Percentiles rank a stretch among this genome's conserved stretches.
phyloP scores from a whole-genome alignment of 2,888 invertebrate species.

The Tenthredo distinguenda region DNA sequence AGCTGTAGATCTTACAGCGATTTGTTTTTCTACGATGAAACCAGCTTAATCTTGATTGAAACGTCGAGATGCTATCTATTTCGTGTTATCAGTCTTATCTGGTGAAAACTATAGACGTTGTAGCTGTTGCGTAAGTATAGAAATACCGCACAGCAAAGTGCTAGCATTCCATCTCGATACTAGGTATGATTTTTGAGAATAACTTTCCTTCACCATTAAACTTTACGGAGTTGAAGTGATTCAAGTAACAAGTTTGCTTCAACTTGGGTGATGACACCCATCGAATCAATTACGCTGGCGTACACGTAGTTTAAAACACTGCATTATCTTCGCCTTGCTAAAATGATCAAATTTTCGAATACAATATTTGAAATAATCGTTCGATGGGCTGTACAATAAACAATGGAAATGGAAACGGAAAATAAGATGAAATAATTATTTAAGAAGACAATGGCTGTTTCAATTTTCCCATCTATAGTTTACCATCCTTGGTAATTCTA shows the following conservation, averaged over 20 bases:
- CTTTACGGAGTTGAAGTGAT: background rate
- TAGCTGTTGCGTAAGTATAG: constrained; percentile 3
- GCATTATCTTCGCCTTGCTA: background rate
- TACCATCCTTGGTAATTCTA: background rate
- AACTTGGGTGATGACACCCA: background rate
- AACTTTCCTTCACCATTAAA: background rate
- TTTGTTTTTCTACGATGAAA: background rate
- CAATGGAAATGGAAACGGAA: background rate
- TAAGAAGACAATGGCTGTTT: too few relatives aligned
- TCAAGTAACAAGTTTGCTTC: background rate
- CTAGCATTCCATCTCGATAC: background rate
- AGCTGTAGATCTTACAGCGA: background rate
- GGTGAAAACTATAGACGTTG: background rate
- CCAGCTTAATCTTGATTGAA: background rate
- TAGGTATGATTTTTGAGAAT: background rate
- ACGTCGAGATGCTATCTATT: constrained; percentile 16
- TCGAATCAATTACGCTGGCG: background rate
- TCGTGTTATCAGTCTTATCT: constrained; percentile 37
- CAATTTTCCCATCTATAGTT: too few relatives aligned
- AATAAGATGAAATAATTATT: background rate
- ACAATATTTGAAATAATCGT: background rate
- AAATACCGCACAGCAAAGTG: background rate
- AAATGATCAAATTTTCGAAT: background rate
- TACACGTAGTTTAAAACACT: background rate
- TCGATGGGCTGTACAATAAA: background rate